These are phyloP conservation scores for Lordiphosa andalusiaca DNA, from an alignment of 2,888 invertebrate genomes.

Conservation along the genomic window DNA sequence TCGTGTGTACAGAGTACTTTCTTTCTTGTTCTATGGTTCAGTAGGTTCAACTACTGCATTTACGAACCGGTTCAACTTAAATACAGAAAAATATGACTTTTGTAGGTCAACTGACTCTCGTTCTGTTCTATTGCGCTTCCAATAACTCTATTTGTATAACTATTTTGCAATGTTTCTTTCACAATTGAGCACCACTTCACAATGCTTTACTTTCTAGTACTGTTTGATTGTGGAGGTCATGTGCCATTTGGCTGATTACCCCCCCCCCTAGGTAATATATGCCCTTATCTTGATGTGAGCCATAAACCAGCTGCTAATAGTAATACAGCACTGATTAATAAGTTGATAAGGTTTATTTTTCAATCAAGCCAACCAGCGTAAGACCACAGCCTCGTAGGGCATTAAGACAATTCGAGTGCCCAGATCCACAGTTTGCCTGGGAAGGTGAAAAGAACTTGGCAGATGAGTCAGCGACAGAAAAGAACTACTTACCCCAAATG, in stretches of 20 bases:
- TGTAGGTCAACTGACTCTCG: too few relatives aligned
- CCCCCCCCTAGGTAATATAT: neutral
- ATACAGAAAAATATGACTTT: too few relatives aligned
- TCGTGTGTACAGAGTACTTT: too few relatives aligned
- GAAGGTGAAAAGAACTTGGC: neutral
- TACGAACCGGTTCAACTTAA: too few relatives aligned
- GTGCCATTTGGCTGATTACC: neutral
- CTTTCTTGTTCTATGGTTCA: too few relatives aligned
- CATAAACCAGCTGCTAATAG: slow-evolving; percentile 4
- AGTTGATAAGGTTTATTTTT: neutral
- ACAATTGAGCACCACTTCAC: neutral
- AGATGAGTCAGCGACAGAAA: neutral
- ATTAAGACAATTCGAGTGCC: slow-evolving; percentile 49
- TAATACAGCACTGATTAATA: slow-evolving; percentile 26
- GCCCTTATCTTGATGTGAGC: slow-evolving; percentile 10
- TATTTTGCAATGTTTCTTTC: too few relatives aligned
- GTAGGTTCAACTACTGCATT: too few relatives aligned
- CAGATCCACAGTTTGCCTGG: slow-evolving; percentile 63
- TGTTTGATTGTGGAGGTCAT: slow-evolving; percentile 1
- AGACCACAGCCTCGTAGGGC: slow-evolving; percentile 73
- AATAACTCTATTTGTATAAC: too few relatives aligned
- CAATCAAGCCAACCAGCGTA: slow-evolving; percentile 55
- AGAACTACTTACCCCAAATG: slow-evolving; percentile 56
- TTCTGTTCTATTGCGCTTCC: too few relatives aligned
- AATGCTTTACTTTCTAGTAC: neutral